Percentiles rank a stretch among this genome's conserved stretches.
phyloP scores from a whole-genome alignment of 2,113 vertebrate genomes.

The Barbus barbus region DNA sequence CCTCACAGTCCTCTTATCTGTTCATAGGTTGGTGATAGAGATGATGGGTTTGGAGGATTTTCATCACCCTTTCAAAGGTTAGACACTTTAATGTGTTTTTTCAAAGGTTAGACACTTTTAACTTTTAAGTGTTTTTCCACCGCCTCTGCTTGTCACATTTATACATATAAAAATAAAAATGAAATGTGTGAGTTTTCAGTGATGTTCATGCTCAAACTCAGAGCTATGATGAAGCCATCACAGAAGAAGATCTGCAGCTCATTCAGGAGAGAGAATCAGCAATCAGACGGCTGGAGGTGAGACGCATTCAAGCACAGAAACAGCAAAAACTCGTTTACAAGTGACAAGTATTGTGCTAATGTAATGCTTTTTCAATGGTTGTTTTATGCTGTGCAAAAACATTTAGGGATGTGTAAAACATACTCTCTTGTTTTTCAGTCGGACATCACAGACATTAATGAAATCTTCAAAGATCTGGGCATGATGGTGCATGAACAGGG shows the following conservation, averaged over 20 bases:
- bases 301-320: background rate
- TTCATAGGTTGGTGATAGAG: constrained; percentile 80
- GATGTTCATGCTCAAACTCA: constrained; percentile 79
- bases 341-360: background rate
- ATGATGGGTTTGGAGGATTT: constrained; percentile 80
- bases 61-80: constrained; percentile 82
- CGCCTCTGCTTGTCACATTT: no score
- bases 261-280: constrained; percentile 90
- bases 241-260: constrained; percentile 89
- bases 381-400: background rate
- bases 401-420: background rate
- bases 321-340: background rate
- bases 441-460: constrained; percentile 95
- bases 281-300: constrained; percentile 91
- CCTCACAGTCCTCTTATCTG: background rate
- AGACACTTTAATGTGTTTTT: no score
- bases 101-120: constrained; percentile 76
- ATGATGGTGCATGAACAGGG: constrained; percentile 98
- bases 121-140: no score
- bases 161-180: no score
- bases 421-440: constrained; percentile 71
- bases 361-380: background rate
- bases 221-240: constrained; percentile 86
- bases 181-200: constrained; percentile 57
- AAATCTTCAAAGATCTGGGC: constrained; percentile 98